Percentiles rank a stretch among this genome's conserved stretches.
Conservation (phyloP, 2,888 invertebrate species). For the Callimorpha dominula region DNA sequence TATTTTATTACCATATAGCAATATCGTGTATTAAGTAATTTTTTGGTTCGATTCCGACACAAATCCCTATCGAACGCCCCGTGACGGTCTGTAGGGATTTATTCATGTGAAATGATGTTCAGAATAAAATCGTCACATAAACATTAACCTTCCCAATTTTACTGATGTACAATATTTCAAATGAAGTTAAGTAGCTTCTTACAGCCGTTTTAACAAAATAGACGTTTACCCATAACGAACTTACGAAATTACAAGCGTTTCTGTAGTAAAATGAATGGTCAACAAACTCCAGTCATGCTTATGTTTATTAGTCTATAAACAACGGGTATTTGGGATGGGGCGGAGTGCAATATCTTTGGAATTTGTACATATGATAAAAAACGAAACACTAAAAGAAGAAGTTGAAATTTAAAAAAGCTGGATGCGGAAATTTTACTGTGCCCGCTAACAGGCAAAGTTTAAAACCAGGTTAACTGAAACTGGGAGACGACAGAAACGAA, state of each 20-base stretch:
- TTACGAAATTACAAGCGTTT: conserved; percentile 4
- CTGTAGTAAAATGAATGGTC: conserved; percentile 12
- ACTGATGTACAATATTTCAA: neutral
- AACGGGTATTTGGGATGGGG: conserved; percentile 13
- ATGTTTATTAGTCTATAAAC: conserved; percentile 18
- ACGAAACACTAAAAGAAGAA: neutral
- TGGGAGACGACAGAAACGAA: conserved; percentile 19
- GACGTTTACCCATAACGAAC: neutral
- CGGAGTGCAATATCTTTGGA: conserved; percentile 18
- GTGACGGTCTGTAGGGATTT: neutral
- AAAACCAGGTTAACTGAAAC: conserved; percentile 27
- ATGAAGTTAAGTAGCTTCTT: neutral
- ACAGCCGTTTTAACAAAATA: neutral
- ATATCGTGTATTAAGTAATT: no score
- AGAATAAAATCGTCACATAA: conserved; percentile 14
- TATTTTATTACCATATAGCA: no score
- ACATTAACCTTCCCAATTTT: conserved; percentile 1
- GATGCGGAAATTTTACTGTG: conserved; percentile 21
- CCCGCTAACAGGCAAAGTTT: conserved; percentile 44
- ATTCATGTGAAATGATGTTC: neutral
- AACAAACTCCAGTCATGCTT: conserved; percentile 13
- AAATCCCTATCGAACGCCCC: neutral
- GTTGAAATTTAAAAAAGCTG: conserved; percentile 4
- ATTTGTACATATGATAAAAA: neutral
- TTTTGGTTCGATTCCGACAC: neutral